phyloP scores from a whole-genome alignment of 30 jellyfish, hydroid and myxozoan species.

The Sanderia malayensis region DNA sequence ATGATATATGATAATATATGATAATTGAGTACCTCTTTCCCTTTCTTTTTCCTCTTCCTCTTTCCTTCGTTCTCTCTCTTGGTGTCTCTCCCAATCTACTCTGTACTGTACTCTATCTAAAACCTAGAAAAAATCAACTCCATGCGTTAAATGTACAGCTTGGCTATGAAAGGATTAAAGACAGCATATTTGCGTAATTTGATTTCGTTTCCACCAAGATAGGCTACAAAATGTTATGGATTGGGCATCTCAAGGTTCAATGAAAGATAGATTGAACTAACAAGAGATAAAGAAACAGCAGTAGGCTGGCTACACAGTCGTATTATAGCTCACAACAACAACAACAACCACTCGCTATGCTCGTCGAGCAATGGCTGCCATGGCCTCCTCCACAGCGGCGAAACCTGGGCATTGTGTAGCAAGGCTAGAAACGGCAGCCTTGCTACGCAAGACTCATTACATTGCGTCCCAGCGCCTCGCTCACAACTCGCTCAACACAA shows the following conservation, averaged over 20 bases:
- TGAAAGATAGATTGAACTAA: background rate
- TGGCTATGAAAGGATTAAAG: background rate
- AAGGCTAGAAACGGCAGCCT: too few species aligned
- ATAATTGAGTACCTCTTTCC: constrained; percentile 64
- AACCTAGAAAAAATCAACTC: constrained; percentile 37
- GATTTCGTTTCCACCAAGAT: background rate
- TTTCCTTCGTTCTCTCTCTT: constrained; percentile 77
- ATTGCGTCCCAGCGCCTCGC: too few species aligned
- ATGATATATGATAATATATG: background rate
- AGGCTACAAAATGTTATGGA: background rate
- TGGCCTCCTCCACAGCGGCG: too few species aligned
- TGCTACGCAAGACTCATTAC: too few species aligned
- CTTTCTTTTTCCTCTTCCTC: constrained; percentile 90
- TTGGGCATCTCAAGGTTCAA: background rate
- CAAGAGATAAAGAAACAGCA: background rate
- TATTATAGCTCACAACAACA: too few species aligned
- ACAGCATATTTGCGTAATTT: background rate
- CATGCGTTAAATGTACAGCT: background rate
- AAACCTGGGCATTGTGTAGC: too few species aligned
- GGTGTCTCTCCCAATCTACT: constrained; percentile 91
- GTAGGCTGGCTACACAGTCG: too few species aligned
- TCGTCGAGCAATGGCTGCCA: too few species aligned
- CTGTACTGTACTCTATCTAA: constrained; percentile 79
- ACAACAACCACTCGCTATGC: too few species aligned
- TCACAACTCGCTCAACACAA: too few species aligned